These are phyloP conservation scores for Trididemnum nubilum DNA, from an alignment of 23 tunicate species.

Conservation along the genomic window DNA sequence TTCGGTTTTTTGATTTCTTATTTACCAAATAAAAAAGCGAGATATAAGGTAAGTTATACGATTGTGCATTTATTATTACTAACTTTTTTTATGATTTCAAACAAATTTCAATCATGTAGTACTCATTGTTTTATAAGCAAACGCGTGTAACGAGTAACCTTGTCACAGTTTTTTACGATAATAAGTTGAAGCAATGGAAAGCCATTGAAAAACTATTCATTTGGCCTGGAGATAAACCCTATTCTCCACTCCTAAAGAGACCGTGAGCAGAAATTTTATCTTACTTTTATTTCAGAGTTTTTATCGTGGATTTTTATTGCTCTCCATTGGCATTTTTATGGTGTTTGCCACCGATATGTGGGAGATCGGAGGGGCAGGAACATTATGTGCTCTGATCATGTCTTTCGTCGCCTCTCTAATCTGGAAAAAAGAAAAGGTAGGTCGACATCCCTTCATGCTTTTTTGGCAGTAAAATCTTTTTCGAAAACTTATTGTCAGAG, in stretches of 20 bases:
- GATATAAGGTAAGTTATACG: slow-evolving; percentile 51
- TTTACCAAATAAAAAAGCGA: slow-evolving; percentile 62
- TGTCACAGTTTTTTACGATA: neutral
- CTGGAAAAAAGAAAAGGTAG: slow-evolving; percentile 76
- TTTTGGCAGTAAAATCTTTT: too few species aligned
- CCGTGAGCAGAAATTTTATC: neutral
- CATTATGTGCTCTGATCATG: slow-evolving; percentile 77
- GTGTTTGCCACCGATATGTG: slow-evolving; percentile 75
- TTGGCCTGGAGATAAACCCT: too few species aligned
- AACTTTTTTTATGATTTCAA: neutral
- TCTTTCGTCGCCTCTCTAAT: slow-evolving; percentile 72
- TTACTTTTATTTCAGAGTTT: slow-evolving; percentile 37
- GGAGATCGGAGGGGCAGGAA: slow-evolving; percentile 85
- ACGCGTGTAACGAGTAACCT: too few species aligned
- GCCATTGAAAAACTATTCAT: neutral
- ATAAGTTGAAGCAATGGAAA: neutral
- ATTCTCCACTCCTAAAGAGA: too few species aligned
- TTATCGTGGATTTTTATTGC: slow-evolving; percentile 67
- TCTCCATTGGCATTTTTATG: slow-evolving; percentile 54
- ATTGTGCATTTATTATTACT: neutral
- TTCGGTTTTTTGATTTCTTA: slow-evolving; percentile 59
- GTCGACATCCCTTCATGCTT: neutral
- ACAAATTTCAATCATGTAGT: too few species aligned
- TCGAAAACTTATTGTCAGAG: too few species aligned
- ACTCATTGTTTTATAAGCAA: too few species aligned